A percentile compares a stretch with the other conserved stretches of the same genome.
Evolutionary conservation across 1,140 invertebrate genomes (phyloP).

Genomic region (Araneus ventricosus): DNA sequence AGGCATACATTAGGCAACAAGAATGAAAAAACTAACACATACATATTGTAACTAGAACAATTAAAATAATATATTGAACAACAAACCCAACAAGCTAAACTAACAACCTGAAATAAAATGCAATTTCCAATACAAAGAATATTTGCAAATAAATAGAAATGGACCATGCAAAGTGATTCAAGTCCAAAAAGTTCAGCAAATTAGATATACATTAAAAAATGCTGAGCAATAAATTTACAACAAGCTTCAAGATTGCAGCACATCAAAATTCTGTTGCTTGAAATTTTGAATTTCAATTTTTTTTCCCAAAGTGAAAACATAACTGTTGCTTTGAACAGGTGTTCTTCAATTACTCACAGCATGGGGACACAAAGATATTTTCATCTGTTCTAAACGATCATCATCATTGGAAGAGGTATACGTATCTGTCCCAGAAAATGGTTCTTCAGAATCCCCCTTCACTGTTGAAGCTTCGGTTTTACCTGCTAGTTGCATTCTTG

Average conservation of each 20-base stretch:
- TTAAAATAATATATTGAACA: background rate
- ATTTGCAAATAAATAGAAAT: background rate
- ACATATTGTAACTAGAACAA: background rate
- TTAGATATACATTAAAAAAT: background rate
- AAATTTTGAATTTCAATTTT: background rate
- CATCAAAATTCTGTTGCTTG: background rate
- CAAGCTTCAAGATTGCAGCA: background rate
- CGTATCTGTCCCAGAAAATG: conserved; percentile 66
- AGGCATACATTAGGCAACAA: background rate
- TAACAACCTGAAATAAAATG: background rate
- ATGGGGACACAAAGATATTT: conserved; percentile 73
- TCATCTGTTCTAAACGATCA: conserved; percentile 73
- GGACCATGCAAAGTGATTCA: background rate
- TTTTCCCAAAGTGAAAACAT: background rate
- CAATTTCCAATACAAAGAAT: background rate
- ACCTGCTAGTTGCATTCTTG: conserved; percentile 70
- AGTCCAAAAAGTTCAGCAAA: background rate
- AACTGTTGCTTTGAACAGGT: conserved; percentile 15
- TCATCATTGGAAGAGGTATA: conserved; percentile 62
- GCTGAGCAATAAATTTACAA: background rate
- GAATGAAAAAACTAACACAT: background rate
- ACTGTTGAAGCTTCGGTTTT: conserved; percentile 65
- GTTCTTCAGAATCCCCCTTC: conserved; percentile 61
- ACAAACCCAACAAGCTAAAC: background rate
- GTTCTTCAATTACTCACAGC: conserved; percentile 65